Base-by-base conservation (phyloP, 2,113 vertebrate species). In the Irena cyanogastra region DNA sequence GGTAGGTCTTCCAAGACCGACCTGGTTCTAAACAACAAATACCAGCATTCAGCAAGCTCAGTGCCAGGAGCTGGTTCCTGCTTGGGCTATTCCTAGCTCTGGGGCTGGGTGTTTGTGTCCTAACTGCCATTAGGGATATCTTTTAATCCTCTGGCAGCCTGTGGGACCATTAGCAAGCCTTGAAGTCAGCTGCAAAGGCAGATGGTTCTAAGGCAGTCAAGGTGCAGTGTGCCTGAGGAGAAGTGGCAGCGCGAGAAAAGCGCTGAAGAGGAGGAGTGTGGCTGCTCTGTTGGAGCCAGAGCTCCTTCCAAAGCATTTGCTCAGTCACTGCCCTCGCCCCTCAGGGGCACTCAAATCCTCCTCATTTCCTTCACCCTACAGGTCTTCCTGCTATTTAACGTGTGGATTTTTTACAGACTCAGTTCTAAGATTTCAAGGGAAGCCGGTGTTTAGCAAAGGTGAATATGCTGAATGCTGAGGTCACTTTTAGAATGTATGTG, bases 11-110 rank as follows among this genome's bases (percentile, higher is more conserved):
- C 39, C 61, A 24, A 66, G 5, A 5, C 41, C 5, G 1, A 6
- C 9, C 26, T 11, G 50, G 41, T 80, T 80, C 77, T 80, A 54
- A 50, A 39, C 2, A n/a, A 10, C 10, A 63, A 27, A 41, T 0
- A 9, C 2, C 17, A 78, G 10, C 45, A 63, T 27, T 41, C 10
- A 52, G 50, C 61, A 44, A 12, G 31, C 0, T 37, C 26, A 44
- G 24, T 19, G 18, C 2, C 0, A 1, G 19, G 3, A 41, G 1
- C 21, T 33, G 11, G 2, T 4, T 59, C 23, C 35, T 45, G 27
- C 7, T 12, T 3, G 79, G 28, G 23, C 4, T 27, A 10, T 27
- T 49, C 11, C 42, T 8, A 8, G 13, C 4, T 35, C 3, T 30
- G 31, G 13, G 35, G 6, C 19, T 50, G 13, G 30, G 6, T 35